Conservation (phyloP, 2,888 invertebrate genomes). For the Polydrusus pterygomalis region DNA sequence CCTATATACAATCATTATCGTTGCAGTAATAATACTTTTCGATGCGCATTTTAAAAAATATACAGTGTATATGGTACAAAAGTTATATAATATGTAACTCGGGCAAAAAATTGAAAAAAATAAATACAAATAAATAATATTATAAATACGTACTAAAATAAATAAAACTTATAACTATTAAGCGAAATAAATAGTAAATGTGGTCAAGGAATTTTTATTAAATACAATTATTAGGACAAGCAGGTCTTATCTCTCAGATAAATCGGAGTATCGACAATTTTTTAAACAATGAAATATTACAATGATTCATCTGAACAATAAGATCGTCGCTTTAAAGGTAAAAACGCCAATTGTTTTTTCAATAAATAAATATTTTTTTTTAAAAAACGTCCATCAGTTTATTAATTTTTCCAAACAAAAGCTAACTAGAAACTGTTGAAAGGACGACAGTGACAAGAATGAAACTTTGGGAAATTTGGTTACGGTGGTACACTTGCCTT, state of each 20-base stretch:
- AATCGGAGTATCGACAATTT: slow-evolving; percentile 23
- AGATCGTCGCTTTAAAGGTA: neutral
- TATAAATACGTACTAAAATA: slow-evolving; percentile 40
- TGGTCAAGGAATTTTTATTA: slow-evolving; percentile 29
- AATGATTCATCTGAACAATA: neutral
- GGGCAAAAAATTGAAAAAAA: slow-evolving; percentile 27
- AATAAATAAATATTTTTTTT: neutral
- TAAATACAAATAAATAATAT: slow-evolving; percentile 48
- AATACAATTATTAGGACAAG: neutral
- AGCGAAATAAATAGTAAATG: slow-evolving; percentile 45
- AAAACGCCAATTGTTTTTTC: neutral
- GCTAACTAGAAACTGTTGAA: slow-evolving; percentile 12
- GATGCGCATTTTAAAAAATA: slow-evolving; percentile 32
- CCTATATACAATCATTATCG: slow-evolving; percentile 10
- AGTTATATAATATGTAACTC: slow-evolving; percentile 33
- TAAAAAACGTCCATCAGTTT: slow-evolving; percentile 19
- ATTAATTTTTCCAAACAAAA: slow-evolving; percentile 4
- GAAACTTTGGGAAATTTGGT: neutral
- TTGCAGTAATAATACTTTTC: slow-evolving; percentile 38
- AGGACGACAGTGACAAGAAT: neutral
- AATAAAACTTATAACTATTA: slow-evolving; percentile 44
- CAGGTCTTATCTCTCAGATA: neutral
- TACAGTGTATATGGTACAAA: slow-evolving; percentile 34
- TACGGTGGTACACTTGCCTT: neutral
- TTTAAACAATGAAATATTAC: slow-evolving; percentile 19